Conservation (phyloP, 2,113 vertebrate genomes). For the Saccopteryx leptura region DNA sequence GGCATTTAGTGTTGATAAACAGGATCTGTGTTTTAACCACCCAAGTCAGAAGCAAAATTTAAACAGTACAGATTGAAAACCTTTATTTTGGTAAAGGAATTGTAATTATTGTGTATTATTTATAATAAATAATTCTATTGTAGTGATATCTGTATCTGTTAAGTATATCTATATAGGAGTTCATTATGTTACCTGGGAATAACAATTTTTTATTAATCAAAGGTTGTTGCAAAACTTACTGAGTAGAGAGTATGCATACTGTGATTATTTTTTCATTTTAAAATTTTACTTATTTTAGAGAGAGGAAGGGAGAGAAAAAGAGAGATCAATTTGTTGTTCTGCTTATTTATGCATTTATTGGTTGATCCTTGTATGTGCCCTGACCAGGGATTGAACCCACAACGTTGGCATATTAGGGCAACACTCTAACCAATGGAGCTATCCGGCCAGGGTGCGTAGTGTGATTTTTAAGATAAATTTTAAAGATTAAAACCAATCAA, state of each 20-base stretch:
- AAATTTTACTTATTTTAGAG: too few relatives aligned
- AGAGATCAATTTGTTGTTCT: too few relatives aligned
- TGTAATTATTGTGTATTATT: not conserved
- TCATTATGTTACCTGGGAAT: not conserved
- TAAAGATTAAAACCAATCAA: slow-evolving; percentile 26
- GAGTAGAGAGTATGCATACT: not conserved
- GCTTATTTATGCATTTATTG: too few relatives aligned
- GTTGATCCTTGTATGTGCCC: too few relatives aligned
- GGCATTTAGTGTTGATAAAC: slow-evolving; percentile 31
- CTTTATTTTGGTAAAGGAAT: slow-evolving; percentile 24
- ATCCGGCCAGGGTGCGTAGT: not conserved
- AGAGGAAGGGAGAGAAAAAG: too few relatives aligned
- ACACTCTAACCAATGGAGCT: too few relatives aligned
- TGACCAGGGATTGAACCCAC: too few relatives aligned
- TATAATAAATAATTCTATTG: not conserved
- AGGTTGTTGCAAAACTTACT: not conserved
- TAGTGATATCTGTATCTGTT: not conserved
- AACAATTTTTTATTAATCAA: not conserved
- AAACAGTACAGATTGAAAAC: not conserved
- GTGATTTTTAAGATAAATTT: slow-evolving; percentile 46
- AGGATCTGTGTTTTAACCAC: slow-evolving; percentile 25
- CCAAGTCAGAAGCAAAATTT: slow-evolving; percentile 30
- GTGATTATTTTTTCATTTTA: not conserved
- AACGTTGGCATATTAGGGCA: too few relatives aligned
- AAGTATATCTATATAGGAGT: not conserved